phyloP scores from a whole-genome alignment of 2,888 invertebrate genomes.

The Ornithoptera alexandrae region DNA sequence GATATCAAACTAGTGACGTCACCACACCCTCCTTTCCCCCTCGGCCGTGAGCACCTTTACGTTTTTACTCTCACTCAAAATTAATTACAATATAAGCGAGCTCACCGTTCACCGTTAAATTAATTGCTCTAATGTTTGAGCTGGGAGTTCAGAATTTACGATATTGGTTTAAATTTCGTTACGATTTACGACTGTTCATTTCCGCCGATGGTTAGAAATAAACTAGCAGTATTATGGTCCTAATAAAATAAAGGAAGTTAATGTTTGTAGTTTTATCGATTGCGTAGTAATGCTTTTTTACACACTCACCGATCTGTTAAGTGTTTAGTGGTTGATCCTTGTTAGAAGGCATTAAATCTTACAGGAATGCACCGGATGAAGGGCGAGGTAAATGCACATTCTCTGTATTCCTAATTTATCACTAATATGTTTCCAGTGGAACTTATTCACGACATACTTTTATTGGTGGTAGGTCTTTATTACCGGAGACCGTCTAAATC shows the following conservation, averaged over 20 bases:
- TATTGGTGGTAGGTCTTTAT: not conserved
- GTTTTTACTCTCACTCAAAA: constrained; percentile 31
- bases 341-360: not conserved
- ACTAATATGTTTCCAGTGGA: not conserved
- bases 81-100: constrained; percentile 37
- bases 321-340: not conserved
- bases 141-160: constrained; percentile 40
- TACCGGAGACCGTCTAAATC: too few relatives aligned
- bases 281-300: constrained; percentile 18
- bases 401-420: not conserved
- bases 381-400: not conserved
- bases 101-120: constrained; percentile 37
- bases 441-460: not conserved
- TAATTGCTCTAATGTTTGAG: constrained; percentile 43
- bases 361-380: not conserved
- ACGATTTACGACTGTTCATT: constrained; percentile 38
- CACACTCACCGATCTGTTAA: constrained; percentile 4
- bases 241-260: constrained; percentile 23
- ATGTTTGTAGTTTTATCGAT: constrained; percentile 21
- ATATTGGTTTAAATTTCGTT: constrained; percentile 38
- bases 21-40: not conserved
- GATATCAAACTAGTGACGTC: constrained; percentile 27
- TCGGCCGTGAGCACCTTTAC: constrained; percentile 25
- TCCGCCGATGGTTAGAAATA: constrained; percentile 31
- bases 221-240: constrained; percentile 27